A percentile compares a stretch with the other conserved stretches of the same genome.
Evolutionary conservation across 1,140 invertebrate species (phyloP).

Genomic region (Drosophila bipectinata): DNA sequence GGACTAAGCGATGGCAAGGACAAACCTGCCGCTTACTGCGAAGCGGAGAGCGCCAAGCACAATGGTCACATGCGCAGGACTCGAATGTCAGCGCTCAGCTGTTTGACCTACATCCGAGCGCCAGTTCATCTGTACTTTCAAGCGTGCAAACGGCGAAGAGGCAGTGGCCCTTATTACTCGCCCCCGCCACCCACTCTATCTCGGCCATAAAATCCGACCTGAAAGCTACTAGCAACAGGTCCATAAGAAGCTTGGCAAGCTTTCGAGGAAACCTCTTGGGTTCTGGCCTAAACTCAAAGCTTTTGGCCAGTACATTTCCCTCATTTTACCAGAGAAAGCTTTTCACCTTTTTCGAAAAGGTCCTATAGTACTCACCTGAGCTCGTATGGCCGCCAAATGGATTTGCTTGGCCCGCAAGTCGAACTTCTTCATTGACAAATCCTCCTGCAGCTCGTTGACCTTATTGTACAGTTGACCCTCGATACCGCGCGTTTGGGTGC

Average conservation of each 20-base stretch:
- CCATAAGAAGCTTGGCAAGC: constrained; percentile 11
- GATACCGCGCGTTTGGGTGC: constrained; percentile 93
- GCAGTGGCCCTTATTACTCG: constrained; percentile 12
- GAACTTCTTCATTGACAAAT: constrained; percentile 96
- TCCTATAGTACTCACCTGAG: constrained; percentile 89
- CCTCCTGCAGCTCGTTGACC: constrained; percentile 97
- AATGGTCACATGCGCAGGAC: constrained; percentile 76
- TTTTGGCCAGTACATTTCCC: constrained; percentile 1
- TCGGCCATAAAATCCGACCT: constrained; percentile 21
- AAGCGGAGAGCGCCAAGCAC: constrained; percentile 2
- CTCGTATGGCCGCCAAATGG: constrained; percentile 93
- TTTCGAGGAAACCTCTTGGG: neutral
- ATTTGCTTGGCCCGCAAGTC: constrained; percentile 95
- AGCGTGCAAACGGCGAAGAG: constrained; percentile 38
- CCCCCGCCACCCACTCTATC: constrained; percentile 10
- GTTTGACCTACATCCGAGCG: constrained; percentile 71
- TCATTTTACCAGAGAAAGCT: constrained; percentile 19
- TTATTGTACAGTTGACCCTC: constrained; percentile 95
- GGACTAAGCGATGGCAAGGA: constrained; percentile 66
- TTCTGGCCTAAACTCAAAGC: neutral
- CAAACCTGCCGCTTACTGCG: constrained; percentile 21
- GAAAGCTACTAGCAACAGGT: constrained; percentile 19
- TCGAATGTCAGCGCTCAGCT: constrained; percentile 49
- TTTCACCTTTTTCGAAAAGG: constrained; percentile 8
- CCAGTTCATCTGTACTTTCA: constrained; percentile 63